These are phyloP conservation scores for Drosophila kanapiae DNA, from an alignment of 1,140 invertebrate species.

Conservation along the genomic window DNA sequence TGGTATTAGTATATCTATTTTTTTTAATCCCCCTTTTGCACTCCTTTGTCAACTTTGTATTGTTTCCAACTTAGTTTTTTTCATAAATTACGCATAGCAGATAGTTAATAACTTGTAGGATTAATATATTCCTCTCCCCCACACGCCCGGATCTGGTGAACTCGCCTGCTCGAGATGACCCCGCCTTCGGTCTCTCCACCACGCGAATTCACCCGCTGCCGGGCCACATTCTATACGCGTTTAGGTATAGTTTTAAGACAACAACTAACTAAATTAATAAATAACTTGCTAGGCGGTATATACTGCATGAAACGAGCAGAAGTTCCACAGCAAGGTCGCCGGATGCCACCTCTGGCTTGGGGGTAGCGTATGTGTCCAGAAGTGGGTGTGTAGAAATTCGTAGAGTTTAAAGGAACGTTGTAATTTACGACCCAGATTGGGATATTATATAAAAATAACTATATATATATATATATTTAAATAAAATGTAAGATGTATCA, in stretches of 20 bases:
- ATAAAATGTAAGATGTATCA: slow-evolving; percentile 25
- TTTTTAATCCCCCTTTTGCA: background rate
- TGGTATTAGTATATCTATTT: background rate
- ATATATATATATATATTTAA: slow-evolving; percentile 48
- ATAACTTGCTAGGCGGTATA: background rate
- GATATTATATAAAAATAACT: slow-evolving; percentile 42
- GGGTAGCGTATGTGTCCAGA: background rate
- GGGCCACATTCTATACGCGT: slow-evolving; percentile 9
- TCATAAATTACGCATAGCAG: slow-evolving; percentile 1
- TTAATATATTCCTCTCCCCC: slow-evolving; percentile 1
- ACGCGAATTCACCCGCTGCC: slow-evolving; percentile 15
- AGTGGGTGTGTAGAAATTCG: slow-evolving; percentile 16
- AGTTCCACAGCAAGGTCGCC: background rate
- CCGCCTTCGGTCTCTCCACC: background rate
- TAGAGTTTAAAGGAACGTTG: slow-evolving; percentile 10
- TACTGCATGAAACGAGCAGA: background rate
- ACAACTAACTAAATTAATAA: background rate
- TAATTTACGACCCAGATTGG: slow-evolving; percentile 44
- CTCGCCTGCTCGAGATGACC: slow-evolving; percentile 19
- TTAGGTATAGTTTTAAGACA: slow-evolving; percentile 20
- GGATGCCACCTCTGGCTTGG: background rate
- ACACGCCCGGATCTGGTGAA: slow-evolving; percentile 1
- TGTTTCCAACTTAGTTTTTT: background rate
- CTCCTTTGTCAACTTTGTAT: background rate
- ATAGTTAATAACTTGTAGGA: slow-evolving; percentile 28